Evolutionary conservation across 2,113 vertebrate genomes (phyloP).

Genomic region (zebrafish (Danio rerio)): GRCz12tu NC_133184.1:35762501-35763000

Average conservation of each 20-base stretch:
- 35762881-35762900: background rate
- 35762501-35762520: no score
- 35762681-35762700: no score
- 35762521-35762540: no score
- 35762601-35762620: background rate
- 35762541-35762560: no score
- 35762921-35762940: conserved; percentile 38
- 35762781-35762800: background rate
- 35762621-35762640: background rate
- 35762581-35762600: background rate
- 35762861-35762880: conserved; percentile 3
- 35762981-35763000: conserved; percentile 25
- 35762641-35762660: no score
- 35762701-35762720: no score
- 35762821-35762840: background rate
- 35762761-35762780: background rate
- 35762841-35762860: conserved; percentile 1
- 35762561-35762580: no score
- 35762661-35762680: no score
- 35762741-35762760: background rate
- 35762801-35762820: background rate
- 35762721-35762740: no score
- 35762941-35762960: conserved; percentile 43
- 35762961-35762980: conserved; percentile 44
- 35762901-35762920: conserved; percentile 9